Evolutionary conservation across 1,140 invertebrate genomes (phyloP).

Genomic region (Physella acuta): DNA sequence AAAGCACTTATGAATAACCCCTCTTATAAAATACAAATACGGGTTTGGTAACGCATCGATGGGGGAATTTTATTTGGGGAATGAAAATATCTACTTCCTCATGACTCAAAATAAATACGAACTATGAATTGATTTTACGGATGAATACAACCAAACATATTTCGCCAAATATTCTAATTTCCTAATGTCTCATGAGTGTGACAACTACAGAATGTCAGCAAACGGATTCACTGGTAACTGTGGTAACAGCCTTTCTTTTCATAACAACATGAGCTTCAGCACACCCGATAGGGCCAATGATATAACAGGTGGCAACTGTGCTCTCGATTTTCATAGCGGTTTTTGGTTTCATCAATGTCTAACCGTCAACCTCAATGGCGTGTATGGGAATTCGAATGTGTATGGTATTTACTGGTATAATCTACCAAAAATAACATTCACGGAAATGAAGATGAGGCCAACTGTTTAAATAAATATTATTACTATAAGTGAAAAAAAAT

Average conservation of each 20-base stretch:
- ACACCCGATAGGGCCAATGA: conserved; percentile 6
- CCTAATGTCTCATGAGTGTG: background rate
- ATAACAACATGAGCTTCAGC: background rate
- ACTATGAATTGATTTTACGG: background rate
- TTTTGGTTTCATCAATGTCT: conserved; percentile 1
- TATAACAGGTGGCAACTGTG: background rate
- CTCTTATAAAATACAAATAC: conserved; percentile 91
- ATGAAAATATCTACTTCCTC: background rate
- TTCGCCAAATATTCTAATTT: background rate
- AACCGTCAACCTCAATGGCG: background rate
- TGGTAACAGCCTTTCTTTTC: background rate
- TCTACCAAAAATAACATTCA: too few relatives aligned
- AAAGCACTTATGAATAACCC: too few relatives aligned
- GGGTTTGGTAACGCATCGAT: conserved; percentile 82
- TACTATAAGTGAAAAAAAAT: too few relatives aligned
- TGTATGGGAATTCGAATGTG: background rate
- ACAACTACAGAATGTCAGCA: background rate
- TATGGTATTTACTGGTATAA: too few relatives aligned
- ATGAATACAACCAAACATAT: background rate
- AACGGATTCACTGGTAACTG: background rate
- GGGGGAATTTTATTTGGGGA: conserved; percentile 61
- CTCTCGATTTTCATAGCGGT: background rate
- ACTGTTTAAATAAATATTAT: too few relatives aligned
- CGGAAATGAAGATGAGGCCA: too few relatives aligned
- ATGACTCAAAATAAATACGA: conserved; percentile 1